Percentiles rank a stretch among this genome's conserved stretches.
phyloP scores from a whole-genome alignment of 1,140 invertebrate species.

The Cataglyphis hispanica region DNA sequence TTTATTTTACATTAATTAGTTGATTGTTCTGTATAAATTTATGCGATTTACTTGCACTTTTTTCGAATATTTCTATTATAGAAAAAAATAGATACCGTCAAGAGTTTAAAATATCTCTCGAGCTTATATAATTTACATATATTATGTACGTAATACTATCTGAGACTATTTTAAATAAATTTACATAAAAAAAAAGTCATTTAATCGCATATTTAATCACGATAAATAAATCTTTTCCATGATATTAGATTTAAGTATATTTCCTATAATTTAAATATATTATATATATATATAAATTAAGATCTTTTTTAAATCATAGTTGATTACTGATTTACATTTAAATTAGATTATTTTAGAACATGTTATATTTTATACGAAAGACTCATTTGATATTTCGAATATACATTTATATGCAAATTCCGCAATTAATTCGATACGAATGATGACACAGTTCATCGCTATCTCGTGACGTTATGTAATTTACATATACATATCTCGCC shows the following conservation, averaged over 20 bases:
- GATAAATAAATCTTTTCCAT: too few species aligned
- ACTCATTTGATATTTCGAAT: conserved; percentile 7
- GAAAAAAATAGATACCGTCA: not conserved
- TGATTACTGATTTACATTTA: not conserved
- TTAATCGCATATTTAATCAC: too few species aligned
- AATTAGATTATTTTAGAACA: conserved; percentile 12
- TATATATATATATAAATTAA: not conserved
- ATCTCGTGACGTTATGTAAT: conserved; percentile 62
- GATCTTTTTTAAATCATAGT: not conserved
- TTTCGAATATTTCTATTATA: not conserved
- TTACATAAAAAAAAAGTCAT: not conserved
- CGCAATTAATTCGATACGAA: conserved; percentile 30
- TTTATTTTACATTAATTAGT: conserved; percentile 32
- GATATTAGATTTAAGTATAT: not conserved
- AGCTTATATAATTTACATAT: not conserved
- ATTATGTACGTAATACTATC: not conserved
- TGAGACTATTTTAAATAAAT: not conserved
- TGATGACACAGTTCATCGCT: conserved; percentile 60
- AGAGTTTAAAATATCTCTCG: not conserved
- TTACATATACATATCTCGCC: conserved; percentile 6
- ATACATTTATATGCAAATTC: conserved; percentile 20
- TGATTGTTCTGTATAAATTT: not conserved
- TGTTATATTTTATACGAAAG: conserved; percentile 4
- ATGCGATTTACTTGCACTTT: not conserved
- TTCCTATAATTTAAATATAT: not conserved